A percentile compares a stretch with the other conserved stretches of the same genome.
These are phyloP conservation scores for Alces alces DNA, from an alignment of 2,113 vertebrate genomes.

Conservation along the genomic window DNA sequence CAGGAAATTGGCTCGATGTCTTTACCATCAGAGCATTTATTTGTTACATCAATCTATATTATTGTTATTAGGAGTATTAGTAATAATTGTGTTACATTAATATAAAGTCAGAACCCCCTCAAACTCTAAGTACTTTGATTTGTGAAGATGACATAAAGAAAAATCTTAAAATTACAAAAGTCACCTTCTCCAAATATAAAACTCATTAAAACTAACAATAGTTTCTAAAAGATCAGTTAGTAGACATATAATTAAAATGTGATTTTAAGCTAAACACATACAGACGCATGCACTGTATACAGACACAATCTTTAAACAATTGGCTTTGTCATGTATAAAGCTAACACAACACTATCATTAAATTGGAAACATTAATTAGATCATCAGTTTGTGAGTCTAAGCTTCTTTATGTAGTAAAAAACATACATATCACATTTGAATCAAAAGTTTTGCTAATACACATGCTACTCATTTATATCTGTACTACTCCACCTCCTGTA, in stretches of 20 bases:
- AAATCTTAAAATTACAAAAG: neutral
- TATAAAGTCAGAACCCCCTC: neutral
- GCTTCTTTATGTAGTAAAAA: neutral
- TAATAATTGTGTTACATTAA: neutral
- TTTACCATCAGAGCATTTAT: neutral
- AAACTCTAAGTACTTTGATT: neutral
- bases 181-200: neutral
- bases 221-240: neutral
- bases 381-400: neutral
- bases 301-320: neutral
- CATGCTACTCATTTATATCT: neutral
- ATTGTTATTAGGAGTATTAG: neutral
- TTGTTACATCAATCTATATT: neutral
- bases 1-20: neutral
- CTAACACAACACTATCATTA: neutral
- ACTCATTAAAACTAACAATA: neutral
- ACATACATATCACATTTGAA: neutral
- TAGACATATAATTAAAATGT: neutral
- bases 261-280: neutral
- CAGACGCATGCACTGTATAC: neutral
- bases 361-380: neutral
- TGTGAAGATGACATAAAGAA: neutral
- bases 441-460: neutral
- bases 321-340: neutral
- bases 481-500: neutral